phyloP scores from a whole-genome alignment of 2,797 vertebrate species.

The Thamnophis elegans region DNA sequence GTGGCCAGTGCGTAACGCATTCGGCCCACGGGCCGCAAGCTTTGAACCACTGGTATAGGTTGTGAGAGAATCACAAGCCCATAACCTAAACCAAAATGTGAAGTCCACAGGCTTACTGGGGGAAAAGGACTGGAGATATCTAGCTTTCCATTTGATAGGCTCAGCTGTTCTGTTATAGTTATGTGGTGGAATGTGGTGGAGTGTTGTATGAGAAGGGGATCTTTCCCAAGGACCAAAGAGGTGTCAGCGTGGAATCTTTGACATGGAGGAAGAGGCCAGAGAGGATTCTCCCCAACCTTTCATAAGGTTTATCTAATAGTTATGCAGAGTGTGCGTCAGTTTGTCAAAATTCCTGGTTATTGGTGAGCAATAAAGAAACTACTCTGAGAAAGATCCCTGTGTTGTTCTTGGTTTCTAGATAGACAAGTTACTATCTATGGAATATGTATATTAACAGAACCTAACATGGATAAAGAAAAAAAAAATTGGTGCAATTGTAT shows the following conservation, averaged over 20 bases:
- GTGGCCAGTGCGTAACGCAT: too few relatives aligned
- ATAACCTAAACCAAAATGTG: neutral
- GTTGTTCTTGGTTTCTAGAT: neutral
- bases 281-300: neutral
- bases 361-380: neutral
- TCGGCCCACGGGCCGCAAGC: too few relatives aligned
- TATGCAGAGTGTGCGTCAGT: neutral
- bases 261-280: neutral
- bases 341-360: neutral
- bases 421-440: neutral
- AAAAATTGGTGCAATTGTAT: conserved; percentile 3
- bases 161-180: neutral
- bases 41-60: neutral
- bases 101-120: neutral
- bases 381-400: neutral
- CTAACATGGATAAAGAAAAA: conserved; percentile 42
- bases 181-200: neutral
- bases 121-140: neutral
- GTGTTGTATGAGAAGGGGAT: neutral
- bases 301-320: neutral
- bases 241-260: neutral
- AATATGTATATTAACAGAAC: neutral
- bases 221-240: neutral
- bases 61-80: neutral
- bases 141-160: neutral